phyloP scores from a whole-genome alignment of 2,888 invertebrate genomes.

The Gibbula magus region DNA sequence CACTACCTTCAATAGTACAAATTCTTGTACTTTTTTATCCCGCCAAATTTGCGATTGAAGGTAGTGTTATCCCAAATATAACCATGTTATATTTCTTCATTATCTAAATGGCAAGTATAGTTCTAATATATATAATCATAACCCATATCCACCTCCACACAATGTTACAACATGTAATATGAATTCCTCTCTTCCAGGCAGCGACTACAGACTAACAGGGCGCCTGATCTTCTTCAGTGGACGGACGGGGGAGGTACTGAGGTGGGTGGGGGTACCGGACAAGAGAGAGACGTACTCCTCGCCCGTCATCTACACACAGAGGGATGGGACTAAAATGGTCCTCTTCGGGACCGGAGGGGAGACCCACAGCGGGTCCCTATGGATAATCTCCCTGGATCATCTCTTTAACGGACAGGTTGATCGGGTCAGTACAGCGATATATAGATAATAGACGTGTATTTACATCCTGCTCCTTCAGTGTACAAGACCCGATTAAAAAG shows the following conservation, averaged over 20 bases:
- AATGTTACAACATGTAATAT: not conserved
- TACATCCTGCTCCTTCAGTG: no score
- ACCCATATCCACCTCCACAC: no score
- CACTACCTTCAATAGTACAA: no score
- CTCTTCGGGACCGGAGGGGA: conserved; percentile 86
- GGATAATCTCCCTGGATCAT: conserved; percentile 79
- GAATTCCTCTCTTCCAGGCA: conserved; percentile 63
- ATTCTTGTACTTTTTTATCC: no score
- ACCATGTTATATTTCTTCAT: no score
- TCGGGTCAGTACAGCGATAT: conserved; percentile 67
- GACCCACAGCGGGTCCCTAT: conserved; percentile 83
- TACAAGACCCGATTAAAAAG: no score
- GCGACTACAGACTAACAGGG: conserved; percentile 78
- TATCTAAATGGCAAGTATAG: no score
- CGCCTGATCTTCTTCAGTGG: conserved; percentile 84
- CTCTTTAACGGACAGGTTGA: conserved; percentile 73
- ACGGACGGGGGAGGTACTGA: conserved; percentile 81
- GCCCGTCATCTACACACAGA: conserved; percentile 78
- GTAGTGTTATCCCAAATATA: no score
- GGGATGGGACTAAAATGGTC: conserved; percentile 78
- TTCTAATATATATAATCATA: no score
- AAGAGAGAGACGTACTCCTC: conserved; percentile 84
- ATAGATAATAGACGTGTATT: no score
- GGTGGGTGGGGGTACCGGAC: conserved; percentile 80
- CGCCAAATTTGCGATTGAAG: no score